Percentiles rank a stretch among this genome's conserved stretches.
These are phyloP conservation scores for Conus canariensis DNA, from an alignment of 2,888 invertebrate genomes.

Conservation along the genomic window DNA sequence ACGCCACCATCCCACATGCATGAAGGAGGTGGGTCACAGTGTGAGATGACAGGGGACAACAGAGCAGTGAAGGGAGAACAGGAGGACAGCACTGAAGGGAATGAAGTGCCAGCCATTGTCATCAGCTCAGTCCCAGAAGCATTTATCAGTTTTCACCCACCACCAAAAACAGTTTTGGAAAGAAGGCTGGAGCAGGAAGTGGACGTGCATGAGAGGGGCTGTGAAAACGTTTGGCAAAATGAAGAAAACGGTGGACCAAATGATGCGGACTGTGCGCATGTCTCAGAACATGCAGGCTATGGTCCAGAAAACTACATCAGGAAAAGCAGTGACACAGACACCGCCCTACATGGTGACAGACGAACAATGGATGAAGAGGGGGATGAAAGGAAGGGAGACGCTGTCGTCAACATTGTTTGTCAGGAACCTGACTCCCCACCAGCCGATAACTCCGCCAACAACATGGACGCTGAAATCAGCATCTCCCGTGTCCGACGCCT, in stretches of 20 bases:
- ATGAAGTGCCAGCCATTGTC: neutral
- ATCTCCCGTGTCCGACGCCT: neutral
- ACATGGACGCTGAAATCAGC: neutral
- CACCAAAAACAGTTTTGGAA: neutral
- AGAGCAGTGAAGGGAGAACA: neutral
- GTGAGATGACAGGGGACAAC: neutral
- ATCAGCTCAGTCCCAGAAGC: neutral
- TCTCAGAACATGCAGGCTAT: neutral
- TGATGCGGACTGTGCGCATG: neutral
- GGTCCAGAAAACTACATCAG: neutral
- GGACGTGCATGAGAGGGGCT: neutral
- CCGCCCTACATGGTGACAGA: neutral
- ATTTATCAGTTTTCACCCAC: neutral
- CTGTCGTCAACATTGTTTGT: neutral
- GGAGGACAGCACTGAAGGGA: neutral
- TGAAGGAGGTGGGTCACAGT: neutral
- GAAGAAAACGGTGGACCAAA: neutral
- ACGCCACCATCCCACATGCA: neutral
- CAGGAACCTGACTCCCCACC: conserved; percentile 7
- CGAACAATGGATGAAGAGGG: neutral
- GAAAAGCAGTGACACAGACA: no score
- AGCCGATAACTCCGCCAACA: neutral
- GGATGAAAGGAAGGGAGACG: neutral
- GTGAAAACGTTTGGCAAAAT: neutral
- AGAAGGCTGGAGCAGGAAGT: neutral